Percentiles rank a stretch among this genome's conserved stretches.
phyloP scores from a whole-genome alignment of 2,888 invertebrate species.

The Drosophila robusta region DNA sequence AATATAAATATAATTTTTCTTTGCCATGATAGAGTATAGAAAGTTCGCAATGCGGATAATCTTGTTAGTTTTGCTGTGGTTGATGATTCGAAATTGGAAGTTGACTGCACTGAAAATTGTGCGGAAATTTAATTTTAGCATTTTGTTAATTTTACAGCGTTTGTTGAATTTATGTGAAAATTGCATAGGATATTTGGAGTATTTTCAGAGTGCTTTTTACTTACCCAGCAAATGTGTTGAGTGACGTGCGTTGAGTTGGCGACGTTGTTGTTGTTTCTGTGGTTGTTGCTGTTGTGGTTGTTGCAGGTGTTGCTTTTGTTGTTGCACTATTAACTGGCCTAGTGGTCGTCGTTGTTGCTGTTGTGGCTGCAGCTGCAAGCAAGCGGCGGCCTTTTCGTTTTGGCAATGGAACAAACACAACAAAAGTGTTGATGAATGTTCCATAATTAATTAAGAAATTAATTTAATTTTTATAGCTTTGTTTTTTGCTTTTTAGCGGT shows the following conservation, averaged over 20 bases:
- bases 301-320: conserved; percentile 25
- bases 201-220: conserved; percentile 25
- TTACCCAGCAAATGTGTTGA: conserved; percentile 60
- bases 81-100: conserved; percentile 21
- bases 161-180: conserved; percentile 2
- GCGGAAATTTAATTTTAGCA: conserved; percentile 45
- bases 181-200: background rate
- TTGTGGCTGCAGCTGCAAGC: conserved; percentile 61
- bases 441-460: conserved; percentile 74
- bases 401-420: conserved; percentile 74
- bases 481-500: conserved; percentile 12
- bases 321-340: conserved; percentile 32
- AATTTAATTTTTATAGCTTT: conserved; percentile 35
- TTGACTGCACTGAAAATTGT: conserved; percentile 37
- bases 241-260: conserved; percentile 27
- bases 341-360: conserved; percentile 53
- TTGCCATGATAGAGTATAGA: conserved; percentile 28
- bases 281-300: conserved; percentile 26
- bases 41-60: background rate
- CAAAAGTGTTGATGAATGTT: conserved; percentile 77
- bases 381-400: conserved; percentile 67
- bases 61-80: background rate
- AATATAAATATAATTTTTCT: too few species aligned
- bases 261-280: conserved; percentile 14
- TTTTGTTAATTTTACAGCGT: conserved; percentile 35